These are phyloP conservation scores for Alloplasta piceator DNA, from an alignment of 2,888 invertebrate genomes.

Conservation along the genomic window DNA sequence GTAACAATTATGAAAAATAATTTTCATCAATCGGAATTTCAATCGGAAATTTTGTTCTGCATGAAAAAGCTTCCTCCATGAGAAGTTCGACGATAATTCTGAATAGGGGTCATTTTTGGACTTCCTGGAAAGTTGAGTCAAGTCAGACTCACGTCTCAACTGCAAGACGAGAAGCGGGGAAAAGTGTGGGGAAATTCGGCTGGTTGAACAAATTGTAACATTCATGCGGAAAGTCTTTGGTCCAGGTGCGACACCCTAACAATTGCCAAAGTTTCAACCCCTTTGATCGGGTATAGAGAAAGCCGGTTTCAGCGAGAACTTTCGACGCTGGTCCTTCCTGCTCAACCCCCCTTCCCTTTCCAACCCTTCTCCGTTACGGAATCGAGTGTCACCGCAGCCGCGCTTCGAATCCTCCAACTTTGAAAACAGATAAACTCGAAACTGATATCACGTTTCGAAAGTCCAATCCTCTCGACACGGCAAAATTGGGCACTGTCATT, in stretches of 20 bases:
- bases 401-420: slow-evolving; percentile 51
- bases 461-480: slow-evolving; percentile 25
- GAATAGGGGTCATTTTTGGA: too few species aligned
- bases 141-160: background rate
- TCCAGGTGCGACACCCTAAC: slow-evolving; percentile 39
- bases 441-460: slow-evolving; percentile 52
- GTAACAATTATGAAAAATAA: too few species aligned
- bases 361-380: slow-evolving; percentile 19
- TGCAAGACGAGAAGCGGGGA: background rate
- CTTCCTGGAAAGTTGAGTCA: background rate
- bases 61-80: too few species aligned
- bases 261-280: slow-evolving; percentile 48
- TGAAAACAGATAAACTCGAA: slow-evolving; percentile 43
- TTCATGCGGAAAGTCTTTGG: slow-evolving; percentile 28
- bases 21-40: too few species aligned
- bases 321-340: slow-evolving; percentile 41
- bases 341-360: background rate
- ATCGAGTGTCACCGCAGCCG: slow-evolving; percentile 60
- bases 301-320: slow-evolving; percentile 53
- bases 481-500: too few species aligned
- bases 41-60: too few species aligned
- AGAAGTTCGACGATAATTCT: too few species aligned
- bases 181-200: slow-evolving; percentile 28
- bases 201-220: slow-evolving; percentile 55
- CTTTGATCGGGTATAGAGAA: slow-evolving; percentile 57